These are phyloP conservation scores for Dicentrarchus labrax DNA, from an alignment of 2,113 vertebrate genomes.

Conservation along the genomic window DNA sequence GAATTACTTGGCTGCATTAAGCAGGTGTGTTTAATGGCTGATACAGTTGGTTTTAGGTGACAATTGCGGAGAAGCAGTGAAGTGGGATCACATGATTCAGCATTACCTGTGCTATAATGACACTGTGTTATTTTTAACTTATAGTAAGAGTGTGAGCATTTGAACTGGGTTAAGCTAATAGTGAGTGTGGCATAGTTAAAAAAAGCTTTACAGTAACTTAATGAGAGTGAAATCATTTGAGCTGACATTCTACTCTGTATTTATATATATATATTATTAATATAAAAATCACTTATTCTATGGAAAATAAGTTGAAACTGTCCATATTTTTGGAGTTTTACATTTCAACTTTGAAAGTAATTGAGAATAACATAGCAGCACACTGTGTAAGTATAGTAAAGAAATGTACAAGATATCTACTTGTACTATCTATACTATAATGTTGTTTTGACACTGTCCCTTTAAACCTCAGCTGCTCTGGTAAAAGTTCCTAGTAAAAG, in stretches of 20 bases:
- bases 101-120: neutral
- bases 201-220: no score
- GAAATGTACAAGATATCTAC: neutral
- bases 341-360: neutral
- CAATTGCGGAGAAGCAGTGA: neutral
- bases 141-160: neutral
- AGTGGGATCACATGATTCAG: neutral
- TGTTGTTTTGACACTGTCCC: slow-evolving; percentile 8
- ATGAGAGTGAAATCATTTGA: no score
- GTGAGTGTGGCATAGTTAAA: neutral
- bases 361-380: neutral
- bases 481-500: neutral
- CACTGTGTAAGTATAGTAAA: neutral
- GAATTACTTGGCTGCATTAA: slow-evolving; percentile 1
- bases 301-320: neutral
- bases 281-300: neutral
- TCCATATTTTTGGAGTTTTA: neutral
- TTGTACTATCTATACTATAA: no score
- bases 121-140: neutral
- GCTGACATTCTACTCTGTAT: no score
- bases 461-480: neutral
- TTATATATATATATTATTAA: neutral
- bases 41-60: slow-evolving; percentile 16
- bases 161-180: neutral
- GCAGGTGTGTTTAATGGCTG: neutral